Conservation (phyloP, 2,888 invertebrate species). For the Mycalesis mineus region DNA sequence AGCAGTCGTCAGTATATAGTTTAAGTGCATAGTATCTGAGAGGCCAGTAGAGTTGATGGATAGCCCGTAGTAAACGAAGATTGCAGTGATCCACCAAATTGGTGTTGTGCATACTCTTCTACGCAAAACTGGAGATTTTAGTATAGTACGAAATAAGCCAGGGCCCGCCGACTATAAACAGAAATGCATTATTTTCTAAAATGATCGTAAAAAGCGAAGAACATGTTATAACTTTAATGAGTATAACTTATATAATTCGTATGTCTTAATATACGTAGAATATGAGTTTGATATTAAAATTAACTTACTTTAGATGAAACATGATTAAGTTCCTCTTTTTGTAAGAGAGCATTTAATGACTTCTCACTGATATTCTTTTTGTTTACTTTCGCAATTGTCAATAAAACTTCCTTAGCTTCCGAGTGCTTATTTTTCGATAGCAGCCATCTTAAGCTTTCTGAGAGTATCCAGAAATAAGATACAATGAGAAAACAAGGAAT, state of each 20-base stretch:
- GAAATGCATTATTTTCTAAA: background rate
- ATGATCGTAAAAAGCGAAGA: too few species aligned
- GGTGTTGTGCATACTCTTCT: constrained; percentile 74
- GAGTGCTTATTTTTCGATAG: constrained; percentile 80
- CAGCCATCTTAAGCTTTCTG: constrained; percentile 86
- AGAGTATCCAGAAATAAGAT: constrained; percentile 80
- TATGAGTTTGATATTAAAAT: background rate
- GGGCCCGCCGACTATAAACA: constrained; percentile 8
- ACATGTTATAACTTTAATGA: too few species aligned
- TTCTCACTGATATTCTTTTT: constrained; percentile 75
- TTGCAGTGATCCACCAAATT: constrained; percentile 81
- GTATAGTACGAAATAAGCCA: constrained; percentile 49
- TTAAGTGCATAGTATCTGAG: constrained; percentile 80
- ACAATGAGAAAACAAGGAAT: constrained; percentile 82
- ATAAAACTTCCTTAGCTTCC: constrained; percentile 79
- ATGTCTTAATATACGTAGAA: background rate
- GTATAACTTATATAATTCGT: background rate
- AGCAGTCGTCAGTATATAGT: constrained; percentile 79
- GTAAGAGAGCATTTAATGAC: constrained; percentile 41
- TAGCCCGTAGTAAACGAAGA: constrained; percentile 82
- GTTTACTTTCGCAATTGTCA: constrained; percentile 53
- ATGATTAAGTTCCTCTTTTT: background rate
- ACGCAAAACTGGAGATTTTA: constrained; percentile 69
- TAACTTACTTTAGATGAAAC: background rate
- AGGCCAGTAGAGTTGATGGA: constrained; percentile 81